Conservation (phyloP, 2,113 vertebrate genomes). For the Perca fluviatilis region DNA sequence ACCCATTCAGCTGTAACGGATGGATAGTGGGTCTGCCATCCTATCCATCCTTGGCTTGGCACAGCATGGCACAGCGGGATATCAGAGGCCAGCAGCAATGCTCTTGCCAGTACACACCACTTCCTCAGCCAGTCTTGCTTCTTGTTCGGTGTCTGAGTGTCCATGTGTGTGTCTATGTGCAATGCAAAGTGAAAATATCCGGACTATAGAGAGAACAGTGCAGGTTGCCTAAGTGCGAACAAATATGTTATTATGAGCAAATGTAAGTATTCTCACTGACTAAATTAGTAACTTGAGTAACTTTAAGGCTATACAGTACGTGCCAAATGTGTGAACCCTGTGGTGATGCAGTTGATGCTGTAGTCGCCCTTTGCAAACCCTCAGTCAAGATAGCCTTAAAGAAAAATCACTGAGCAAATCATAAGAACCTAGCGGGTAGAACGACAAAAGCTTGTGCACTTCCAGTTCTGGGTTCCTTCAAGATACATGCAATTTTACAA, state of each 20-base stretch:
- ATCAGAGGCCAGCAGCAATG: slow-evolving; percentile 37
- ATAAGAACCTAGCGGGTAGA: not conserved
- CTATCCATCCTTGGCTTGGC: slow-evolving; percentile 62
- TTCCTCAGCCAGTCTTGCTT: slow-evolving; percentile 1
- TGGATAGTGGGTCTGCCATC: slow-evolving; percentile 48
- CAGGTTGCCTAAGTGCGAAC: not conserved
- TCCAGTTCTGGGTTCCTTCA: not conserved
- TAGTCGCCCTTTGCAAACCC: not conserved
- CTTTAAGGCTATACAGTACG: not conserved
- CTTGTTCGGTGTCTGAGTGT: slow-evolving; percentile 8
- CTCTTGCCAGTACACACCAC: slow-evolving; percentile 16
- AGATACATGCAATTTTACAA: not conserved
- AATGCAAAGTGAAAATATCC: not conserved
- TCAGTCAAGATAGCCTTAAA: not conserved
- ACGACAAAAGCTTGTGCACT: not conserved
- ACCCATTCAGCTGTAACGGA: slow-evolving; percentile 58
- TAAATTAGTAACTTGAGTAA: slow-evolving; percentile 1
- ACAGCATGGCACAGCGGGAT: slow-evolving; percentile 36
- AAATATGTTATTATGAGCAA: not conserved
- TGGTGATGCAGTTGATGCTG: not conserved
- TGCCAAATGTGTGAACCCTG: not conserved
- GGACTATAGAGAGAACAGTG: not conserved
- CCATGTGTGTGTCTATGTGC: not conserved
- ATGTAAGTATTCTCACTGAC: not conserved
- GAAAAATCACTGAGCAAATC: not conserved